Evolutionary conservation across 2,888 invertebrate genomes (phyloP).

Genomic region (Eupithecia pulchellata): DNA sequence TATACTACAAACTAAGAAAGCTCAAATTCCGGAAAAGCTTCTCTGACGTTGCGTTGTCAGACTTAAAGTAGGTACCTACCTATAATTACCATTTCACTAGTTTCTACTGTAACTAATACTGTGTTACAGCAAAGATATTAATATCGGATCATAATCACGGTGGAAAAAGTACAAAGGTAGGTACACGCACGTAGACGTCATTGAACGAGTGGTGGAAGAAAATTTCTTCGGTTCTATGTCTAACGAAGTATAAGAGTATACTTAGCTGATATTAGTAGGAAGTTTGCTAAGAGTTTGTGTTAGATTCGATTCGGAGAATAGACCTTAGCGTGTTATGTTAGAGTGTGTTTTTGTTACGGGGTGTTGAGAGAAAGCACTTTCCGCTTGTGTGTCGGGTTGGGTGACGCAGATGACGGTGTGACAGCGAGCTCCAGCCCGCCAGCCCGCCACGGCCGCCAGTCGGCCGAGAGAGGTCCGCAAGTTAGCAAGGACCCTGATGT

Average conservation of each 20-base stretch:
- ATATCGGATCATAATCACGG: slow-evolving; percentile 60
- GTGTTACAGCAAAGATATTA: slow-evolving; percentile 53
- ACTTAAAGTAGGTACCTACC: neutral
- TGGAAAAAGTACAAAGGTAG: slow-evolving; percentile 73
- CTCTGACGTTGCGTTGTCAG: neutral
- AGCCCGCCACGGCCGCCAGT: slow-evolving; percentile 55
- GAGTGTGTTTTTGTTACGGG: slow-evolving; percentile 60
- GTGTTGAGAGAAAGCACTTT: slow-evolving; percentile 81
- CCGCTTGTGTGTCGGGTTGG: slow-evolving; percentile 73
- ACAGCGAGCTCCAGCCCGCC: slow-evolving; percentile 56
- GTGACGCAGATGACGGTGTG: slow-evolving; percentile 79
- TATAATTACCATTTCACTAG: slow-evolving; percentile 51
- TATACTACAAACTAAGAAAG: neutral
- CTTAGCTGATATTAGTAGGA: slow-evolving; percentile 55
- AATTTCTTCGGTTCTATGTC: slow-evolving; percentile 50
- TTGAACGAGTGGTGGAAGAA: slow-evolving; percentile 45
- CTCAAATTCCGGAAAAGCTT: slow-evolving; percentile 11
- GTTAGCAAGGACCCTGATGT: slow-evolving; percentile 60
- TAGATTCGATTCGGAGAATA: slow-evolving; percentile 45
- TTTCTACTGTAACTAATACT: slow-evolving; percentile 49
- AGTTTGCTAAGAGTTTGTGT: slow-evolving; percentile 25
- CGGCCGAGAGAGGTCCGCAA: slow-evolving; percentile 72
- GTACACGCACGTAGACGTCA: slow-evolving; percentile 69
- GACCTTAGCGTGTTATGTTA: slow-evolving; percentile 61
- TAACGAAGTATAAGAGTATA: slow-evolving; percentile 61